Percentiles rank a stretch among this genome's conserved stretches.
These are phyloP conservation scores for Trichoplusia ni DNA, from an alignment of 1,140 invertebrate genomes.

Conservation along the genomic window DNA sequence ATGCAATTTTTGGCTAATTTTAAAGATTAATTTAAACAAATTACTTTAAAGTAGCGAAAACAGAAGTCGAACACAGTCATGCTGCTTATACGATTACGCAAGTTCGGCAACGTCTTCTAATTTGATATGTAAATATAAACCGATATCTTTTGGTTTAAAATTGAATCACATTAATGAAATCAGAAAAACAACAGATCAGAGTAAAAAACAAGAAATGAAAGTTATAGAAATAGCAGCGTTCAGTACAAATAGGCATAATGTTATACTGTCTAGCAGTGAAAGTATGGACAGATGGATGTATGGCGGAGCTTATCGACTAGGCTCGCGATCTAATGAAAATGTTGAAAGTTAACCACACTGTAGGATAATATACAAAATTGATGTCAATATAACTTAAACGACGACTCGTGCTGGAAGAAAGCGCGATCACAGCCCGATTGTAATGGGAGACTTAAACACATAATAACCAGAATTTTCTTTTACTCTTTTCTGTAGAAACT, in stretches of 20 bases:
- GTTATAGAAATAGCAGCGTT: background rate
- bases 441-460: background rate
- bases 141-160: too few species aligned
- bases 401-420: slow-evolving; percentile 30
- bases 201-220: slow-evolving; percentile 1
- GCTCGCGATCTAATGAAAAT: slow-evolving; percentile 27
- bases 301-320: slow-evolving; percentile 11
- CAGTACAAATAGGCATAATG: slow-evolving; percentile 9
- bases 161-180: too few species aligned
- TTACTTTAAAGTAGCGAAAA: background rate
- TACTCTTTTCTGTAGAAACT: background rate
- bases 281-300: slow-evolving; percentile 11
- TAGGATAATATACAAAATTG: slow-evolving; percentile 43
- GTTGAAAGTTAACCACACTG: slow-evolving; percentile 55
- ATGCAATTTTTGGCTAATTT: slow-evolving; percentile 8
- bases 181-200: background rate
- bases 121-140: too few species aligned
- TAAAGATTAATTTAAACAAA: background rate
- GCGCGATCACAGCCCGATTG: slow-evolving; percentile 13
- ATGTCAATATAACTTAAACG: slow-evolving; percentile 30
- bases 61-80: background rate
- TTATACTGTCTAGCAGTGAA: slow-evolving; percentile 14
- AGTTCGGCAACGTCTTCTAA: background rate
- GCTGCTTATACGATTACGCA: background rate
- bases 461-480: background rate